Conservation (phyloP, 2,113 vertebrate species). For the Poeciliopsis retropinna region DNA sequence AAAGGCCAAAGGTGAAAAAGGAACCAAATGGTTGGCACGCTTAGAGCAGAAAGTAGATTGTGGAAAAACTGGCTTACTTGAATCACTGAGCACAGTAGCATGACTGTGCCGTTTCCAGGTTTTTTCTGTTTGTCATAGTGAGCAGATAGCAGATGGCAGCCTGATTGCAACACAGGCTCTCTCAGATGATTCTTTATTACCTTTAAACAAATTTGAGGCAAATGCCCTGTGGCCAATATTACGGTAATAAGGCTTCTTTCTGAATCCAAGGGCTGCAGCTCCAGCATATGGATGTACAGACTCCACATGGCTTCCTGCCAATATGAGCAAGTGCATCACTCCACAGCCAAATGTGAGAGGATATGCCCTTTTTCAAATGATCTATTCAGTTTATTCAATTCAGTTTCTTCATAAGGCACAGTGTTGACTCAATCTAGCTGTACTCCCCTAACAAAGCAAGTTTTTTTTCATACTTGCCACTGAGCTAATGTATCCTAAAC, state of each 20-base stretch:
- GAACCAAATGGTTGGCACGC: not conserved
- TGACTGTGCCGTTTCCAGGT: slow-evolving; percentile 31
- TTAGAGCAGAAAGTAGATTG: not conserved
- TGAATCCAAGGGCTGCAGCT: slow-evolving; percentile 52
- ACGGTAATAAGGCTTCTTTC: slow-evolving; percentile 63
- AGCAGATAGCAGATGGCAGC: slow-evolving; percentile 89
- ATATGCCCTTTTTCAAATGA: slow-evolving; percentile 35
- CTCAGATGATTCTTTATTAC: slow-evolving; percentile 92
- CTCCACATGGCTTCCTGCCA: slow-evolving; percentile 34
- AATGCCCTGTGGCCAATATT: slow-evolving; percentile 84
- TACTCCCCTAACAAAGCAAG: too few species aligned
- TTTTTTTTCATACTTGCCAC: not conserved
- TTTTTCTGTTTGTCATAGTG: slow-evolving; percentile 50
- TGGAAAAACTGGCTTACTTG: slow-evolving; percentile 13
- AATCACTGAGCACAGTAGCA: slow-evolving; percentile 13
- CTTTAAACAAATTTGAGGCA: slow-evolving; percentile 86
- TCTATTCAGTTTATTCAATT: not conserved
- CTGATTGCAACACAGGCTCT: slow-evolving; percentile 79
- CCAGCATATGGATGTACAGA: slow-evolving; percentile 53
- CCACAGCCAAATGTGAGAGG: slow-evolving; percentile 22
- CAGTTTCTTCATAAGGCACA: too few species aligned
- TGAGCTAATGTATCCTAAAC: not conserved
- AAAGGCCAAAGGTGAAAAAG: not conserved
- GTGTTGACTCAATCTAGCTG: too few species aligned
- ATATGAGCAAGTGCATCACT: slow-evolving; percentile 38